Base-by-base conservation (phyloP, 2,113 vertebrate species). In the Limnothrissa miodon region DNA sequence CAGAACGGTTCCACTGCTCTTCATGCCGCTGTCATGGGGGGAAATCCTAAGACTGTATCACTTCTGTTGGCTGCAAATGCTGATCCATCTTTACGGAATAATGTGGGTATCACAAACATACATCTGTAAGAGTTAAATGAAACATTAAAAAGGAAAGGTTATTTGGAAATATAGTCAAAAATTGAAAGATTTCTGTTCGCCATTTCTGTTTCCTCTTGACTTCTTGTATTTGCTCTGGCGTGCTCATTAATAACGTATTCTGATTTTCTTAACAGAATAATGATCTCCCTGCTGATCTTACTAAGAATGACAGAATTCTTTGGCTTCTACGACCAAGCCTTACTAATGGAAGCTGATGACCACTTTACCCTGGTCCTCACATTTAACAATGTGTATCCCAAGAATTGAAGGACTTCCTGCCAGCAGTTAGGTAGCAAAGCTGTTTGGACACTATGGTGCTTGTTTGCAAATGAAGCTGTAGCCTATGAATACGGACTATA, bases 1-100 rank as follows among this genome's bases (percentile, higher is more conserved):
- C 89, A 99, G 98, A 99, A 98, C 0, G 98, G 98, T 81, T 98
- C 96, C 0, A 95, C 97, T 0, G 95, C 95, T n/a, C 97, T 99
- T 80, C 98, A 99, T 0, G 97, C 96, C 0, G 98, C 97, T 0
- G 98, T 98, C 45, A 93, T 98, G 92, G 93, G 96, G 0, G 97
- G 97, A 80, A 96, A 95, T 0, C 82, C 87, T 0, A 94, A 90
- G 88, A 94, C 94, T 13, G 96, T 99, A 23, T 88, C 92, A 0
- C 92, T 98, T 86, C 95, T 99, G 45, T 94, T 99, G 0, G 94
- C 95, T 83, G 97, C 98, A 42, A 96, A 96, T 87, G 97, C 98
- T 0, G 96, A 98, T 88, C 97, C 98, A 0, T 84, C 90, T 17
- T 90, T 97, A 83, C 94, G 93, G 87, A 97, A 98, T 91, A 95